A percentile compares a stretch with the other conserved stretches of the same genome.
Evolutionary conservation across 2,888 invertebrate species (phyloP).

Genomic region (Kuschelorhynchus macadamiae): DNA sequence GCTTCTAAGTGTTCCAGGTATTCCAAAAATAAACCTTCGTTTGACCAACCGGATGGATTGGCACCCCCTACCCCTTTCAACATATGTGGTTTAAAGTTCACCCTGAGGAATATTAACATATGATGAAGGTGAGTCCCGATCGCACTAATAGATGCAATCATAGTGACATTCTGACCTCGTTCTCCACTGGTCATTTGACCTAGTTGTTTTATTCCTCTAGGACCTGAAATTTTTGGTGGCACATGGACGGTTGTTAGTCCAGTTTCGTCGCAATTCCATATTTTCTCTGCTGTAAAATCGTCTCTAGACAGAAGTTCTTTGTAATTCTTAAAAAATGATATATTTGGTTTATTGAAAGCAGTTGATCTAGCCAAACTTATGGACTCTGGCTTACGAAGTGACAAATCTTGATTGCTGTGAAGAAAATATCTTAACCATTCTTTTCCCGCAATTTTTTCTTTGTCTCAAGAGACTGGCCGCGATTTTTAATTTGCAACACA

Average conservation of each 20-base stretch:
- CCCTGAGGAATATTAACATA: slow-evolving; percentile 33
- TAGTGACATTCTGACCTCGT: slow-evolving; percentile 52
- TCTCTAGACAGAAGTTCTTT: slow-evolving; percentile 11
- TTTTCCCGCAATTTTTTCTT: slow-evolving; percentile 6
- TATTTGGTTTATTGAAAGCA: slow-evolving; percentile 56
- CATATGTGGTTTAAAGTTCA: slow-evolving; percentile 53
- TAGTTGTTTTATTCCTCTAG: slow-evolving; percentile 57
- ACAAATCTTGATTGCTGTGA: slow-evolving; percentile 48
- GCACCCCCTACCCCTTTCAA: slow-evolving; percentile 51
- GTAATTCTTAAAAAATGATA: slow-evolving; percentile 51
- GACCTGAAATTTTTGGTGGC: slow-evolving; percentile 57
- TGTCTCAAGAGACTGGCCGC: background rate
- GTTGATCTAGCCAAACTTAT: slow-evolving; percentile 58
- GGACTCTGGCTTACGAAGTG: slow-evolving; percentile 55
- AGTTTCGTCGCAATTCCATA: slow-evolving; percentile 58
- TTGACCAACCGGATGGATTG: slow-evolving; percentile 58
- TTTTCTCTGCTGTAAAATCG: slow-evolving; percentile 45
- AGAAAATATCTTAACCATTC: slow-evolving; percentile 50
- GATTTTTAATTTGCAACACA: background rate
- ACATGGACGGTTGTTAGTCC: slow-evolving; percentile 57
- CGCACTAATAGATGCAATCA: slow-evolving; percentile 42
- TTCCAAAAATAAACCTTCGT: slow-evolving; percentile 41
- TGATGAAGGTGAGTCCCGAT: slow-evolving; percentile 5
- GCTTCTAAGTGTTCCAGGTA: slow-evolving; percentile 46
- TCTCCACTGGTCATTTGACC: slow-evolving; percentile 55